Evolutionary conservation across 2,888 invertebrate genomes (phyloP).

Genomic region (Caenorhabditis becei): DNA sequence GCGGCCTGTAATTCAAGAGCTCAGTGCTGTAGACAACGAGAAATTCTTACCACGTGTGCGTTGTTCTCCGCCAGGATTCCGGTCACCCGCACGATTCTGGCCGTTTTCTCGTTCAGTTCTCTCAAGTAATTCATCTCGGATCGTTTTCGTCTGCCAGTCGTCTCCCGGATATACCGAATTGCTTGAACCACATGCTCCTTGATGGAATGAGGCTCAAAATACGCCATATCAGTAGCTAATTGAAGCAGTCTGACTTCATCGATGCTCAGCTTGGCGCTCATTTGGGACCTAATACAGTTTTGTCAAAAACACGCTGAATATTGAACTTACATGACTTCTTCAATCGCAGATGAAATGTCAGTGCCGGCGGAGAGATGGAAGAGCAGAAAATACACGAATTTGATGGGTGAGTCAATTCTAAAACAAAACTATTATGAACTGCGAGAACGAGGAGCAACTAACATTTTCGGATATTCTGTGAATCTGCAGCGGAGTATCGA

Average conservation of each 20-base stretch:
- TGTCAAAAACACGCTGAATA: not conserved
- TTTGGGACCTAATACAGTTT: not conserved
- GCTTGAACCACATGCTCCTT: constrained; percentile 35
- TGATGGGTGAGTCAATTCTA: constrained; percentile 21
- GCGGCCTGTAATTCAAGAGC: constrained; percentile 27
- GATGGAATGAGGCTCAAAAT: constrained; percentile 24
- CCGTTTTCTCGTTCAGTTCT: constrained; percentile 19
- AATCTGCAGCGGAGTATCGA: constrained; percentile 42
- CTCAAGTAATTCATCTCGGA: not conserved
- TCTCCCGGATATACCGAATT: constrained; percentile 12
- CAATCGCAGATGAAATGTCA: not conserved
- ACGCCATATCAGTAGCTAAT: not conserved
- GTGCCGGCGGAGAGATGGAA: constrained; percentile 25
- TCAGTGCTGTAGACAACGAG: too few species aligned
- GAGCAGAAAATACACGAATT: constrained; percentile 40
- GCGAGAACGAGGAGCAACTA: not conserved
- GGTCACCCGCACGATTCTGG: constrained; percentile 15
- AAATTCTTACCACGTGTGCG: constrained; percentile 16
- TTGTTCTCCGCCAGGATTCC: constrained; percentile 21
- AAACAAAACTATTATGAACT: not conserved
- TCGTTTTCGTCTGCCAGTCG: not conserved
- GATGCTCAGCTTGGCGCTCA: not conserved
- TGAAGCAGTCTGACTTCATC: constrained; percentile 29
- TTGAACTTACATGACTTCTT: not conserved
- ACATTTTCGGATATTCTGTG: constrained; percentile 47